phyloP scores from a whole-genome alignment of 2,113 vertebrate genomes.

The Crotalus horridus region DNA sequence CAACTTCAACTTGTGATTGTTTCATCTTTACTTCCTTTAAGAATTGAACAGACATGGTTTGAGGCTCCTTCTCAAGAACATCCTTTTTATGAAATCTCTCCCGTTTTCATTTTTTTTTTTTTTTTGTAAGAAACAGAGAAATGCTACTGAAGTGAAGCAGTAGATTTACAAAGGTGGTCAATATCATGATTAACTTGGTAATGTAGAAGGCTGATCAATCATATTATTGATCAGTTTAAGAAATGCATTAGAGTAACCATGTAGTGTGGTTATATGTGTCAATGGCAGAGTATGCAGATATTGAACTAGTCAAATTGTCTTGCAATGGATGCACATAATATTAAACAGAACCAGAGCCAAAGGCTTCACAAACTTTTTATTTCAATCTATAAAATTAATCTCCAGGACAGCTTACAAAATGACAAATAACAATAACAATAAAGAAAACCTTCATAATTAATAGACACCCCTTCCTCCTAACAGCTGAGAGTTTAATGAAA shows the following conservation, averaged over 20 bases:
- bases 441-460: neutral
- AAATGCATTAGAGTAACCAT: constrained; percentile 59
- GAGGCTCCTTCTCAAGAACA: constrained; percentile 46
- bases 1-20: neutral
- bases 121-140: neutral
- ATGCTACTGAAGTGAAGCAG: constrained; percentile 9
- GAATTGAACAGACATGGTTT: constrained; percentile 53
- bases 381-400: neutral
- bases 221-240: constrained; percentile 68
- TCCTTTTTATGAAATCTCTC: constrained; percentile 56
- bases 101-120: neutral
- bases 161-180: constrained; percentile 65
- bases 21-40: neutral
- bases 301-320: constrained; percentile 49
- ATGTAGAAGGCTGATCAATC: constrained; percentile 67
- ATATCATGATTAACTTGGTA: constrained; percentile 69
- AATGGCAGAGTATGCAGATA: constrained; percentile 39
- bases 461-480: neutral
- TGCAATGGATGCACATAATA: constrained; percentile 35
- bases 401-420: neutral
- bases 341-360: constrained; percentile 32
- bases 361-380: constrained; percentile 33
- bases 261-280: constrained; percentile 38
- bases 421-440: neutral
- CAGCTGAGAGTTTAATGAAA: neutral